phyloP scores from a whole-genome alignment of 2,888 invertebrate genomes.

The Nomada lathburiana region DNA sequence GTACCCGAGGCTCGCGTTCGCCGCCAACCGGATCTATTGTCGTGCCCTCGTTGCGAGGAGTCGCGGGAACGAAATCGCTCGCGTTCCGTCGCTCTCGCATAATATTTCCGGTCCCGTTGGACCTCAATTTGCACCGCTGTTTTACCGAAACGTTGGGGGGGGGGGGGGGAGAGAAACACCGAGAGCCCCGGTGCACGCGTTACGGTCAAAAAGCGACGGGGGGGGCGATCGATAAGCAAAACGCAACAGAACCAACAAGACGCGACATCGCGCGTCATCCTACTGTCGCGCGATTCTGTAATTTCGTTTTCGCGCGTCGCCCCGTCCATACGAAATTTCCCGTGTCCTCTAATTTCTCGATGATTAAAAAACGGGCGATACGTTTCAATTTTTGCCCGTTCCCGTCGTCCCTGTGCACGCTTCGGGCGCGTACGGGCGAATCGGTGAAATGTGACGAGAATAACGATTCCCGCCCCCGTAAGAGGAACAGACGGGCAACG shows the following conservation, averaged over 20 bases:
- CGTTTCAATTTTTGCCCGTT: slow-evolving; percentile 13
- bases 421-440: too few species aligned
- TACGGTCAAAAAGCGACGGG: slow-evolving; percentile 5
- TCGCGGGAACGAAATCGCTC: not conserved
- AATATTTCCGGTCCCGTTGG: too few species aligned
- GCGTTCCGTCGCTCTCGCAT: too few species aligned
- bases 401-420: not conserved
- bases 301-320: slow-evolving; percentile 18
- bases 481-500: not conserved
- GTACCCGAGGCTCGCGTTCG: not conserved
- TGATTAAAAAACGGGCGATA: slow-evolving; percentile 16
- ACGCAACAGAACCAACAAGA: slow-evolving; percentile 52
- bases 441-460: too few species aligned
- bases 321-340: slow-evolving; percentile 15
- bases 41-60: not conserved
- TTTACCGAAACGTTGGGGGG: slow-evolving; percentile 60
- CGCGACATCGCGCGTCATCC: slow-evolving; percentile 5
- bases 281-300: slow-evolving; percentile 25
- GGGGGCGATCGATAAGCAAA: slow-evolving; percentile 20
- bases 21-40: not conserved
- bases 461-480: too few species aligned
- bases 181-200: slow-evolving; percentile 4
- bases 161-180: slow-evolving; percentile 28
- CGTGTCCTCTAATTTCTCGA: slow-evolving; percentile 24
- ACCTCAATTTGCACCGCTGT: slow-evolving; percentile 57